Base-by-base conservation (phyloP, 2,113 vertebrate genomes). In the Rissa tridactyla region DNA sequence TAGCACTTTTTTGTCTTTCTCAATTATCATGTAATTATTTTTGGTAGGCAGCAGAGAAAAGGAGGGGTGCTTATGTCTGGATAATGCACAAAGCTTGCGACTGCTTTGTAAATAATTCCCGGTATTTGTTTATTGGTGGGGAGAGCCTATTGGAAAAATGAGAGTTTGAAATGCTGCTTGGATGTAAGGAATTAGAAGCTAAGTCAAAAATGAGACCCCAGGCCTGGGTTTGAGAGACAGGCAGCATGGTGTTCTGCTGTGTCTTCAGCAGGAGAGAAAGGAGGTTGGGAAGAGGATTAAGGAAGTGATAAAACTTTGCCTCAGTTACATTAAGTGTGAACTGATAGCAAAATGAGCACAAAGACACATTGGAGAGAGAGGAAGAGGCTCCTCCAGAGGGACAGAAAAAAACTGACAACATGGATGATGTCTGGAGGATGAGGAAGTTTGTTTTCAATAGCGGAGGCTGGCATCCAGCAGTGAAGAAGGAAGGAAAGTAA, bases 381-480 rank as follows among this genome's bases (percentile, higher is more conserved):
- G 23, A 75, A 57, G 36, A 52, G 34, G 15, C 64, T n/a, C 66
- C 70, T 44, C 27, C 18, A 12, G 51, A 61, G 29, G 19, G 55
- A 40, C 27, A 46, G 55, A 27, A 69, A 77, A 85, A 70, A 34
- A 23, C 54, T 68, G 32, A n/a, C 21, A 15, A 22, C 49, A 36
- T 36, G 40, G 34, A 42, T 46, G 79, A 38, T 27, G 17, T n/a
- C 30, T 71, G 77, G 68, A 76, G 47, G 58, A 30, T 57, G 40
- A 79, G 65, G 46, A 79, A 75, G 23, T 27, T 10, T 0, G 0
- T 25, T 79, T 82, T 79, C 0, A 0, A 6, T 51, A 61, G 65
- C 60, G 34, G n/a, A 57, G 46, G 27, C 29, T 18, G 27, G 40
- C 65, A 51, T 51, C 18, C 46, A 52, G 62, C 44, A 80, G 52